A percentile compares a stretch with the other conserved stretches of the same genome.
These are phyloP conservation scores for Lucilia sericata DNA, from an alignment of 1,140 invertebrate species.

Conservation along the genomic window DNA sequence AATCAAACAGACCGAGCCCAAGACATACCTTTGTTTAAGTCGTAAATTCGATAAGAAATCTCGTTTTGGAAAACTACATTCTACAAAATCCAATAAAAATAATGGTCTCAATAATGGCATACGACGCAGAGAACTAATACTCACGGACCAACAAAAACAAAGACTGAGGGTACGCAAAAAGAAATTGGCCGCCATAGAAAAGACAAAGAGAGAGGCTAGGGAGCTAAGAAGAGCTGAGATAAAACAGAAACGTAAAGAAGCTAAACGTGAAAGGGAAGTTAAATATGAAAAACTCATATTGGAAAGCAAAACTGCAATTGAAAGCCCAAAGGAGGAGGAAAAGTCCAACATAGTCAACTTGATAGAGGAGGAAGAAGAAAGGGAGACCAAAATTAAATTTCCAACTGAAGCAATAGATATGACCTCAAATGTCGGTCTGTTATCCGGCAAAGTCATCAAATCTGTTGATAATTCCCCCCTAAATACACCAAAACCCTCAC, in stretches of 20 bases:
- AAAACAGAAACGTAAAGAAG: constrained; percentile 42
- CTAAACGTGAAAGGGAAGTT: background rate
- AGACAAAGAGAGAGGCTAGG: constrained; percentile 32
- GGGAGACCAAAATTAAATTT: constrained; percentile 13
- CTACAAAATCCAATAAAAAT: constrained; percentile 26
- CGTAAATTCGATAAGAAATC: constrained; percentile 62
- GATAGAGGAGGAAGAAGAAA: constrained; percentile 31
- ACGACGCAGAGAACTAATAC: constrained; percentile 56
- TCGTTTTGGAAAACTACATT: constrained; percentile 46
- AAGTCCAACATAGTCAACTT: constrained; percentile 37
- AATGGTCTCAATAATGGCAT: constrained; percentile 38
- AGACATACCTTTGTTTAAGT: constrained; percentile 59
- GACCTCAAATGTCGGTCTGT: constrained; percentile 31
- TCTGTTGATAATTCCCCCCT: constrained; percentile 10
- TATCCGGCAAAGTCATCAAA: background rate
- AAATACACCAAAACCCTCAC: constrained; percentile 53
- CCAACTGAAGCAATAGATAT: constrained; percentile 21
- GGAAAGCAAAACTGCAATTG: background rate
- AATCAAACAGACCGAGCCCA: constrained; percentile 66
- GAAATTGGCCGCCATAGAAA: constrained; percentile 51
- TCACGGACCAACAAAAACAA: constrained; percentile 60
- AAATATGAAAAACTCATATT: background rate
- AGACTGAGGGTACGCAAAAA: constrained; percentile 50
- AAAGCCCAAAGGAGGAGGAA: constrained; percentile 28
- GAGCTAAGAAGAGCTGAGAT: constrained; percentile 43